These are phyloP conservation scores for Hypselothyrea guttata DNA, from an alignment of 2,888 invertebrate genomes.

Conservation along the genomic window DNA sequence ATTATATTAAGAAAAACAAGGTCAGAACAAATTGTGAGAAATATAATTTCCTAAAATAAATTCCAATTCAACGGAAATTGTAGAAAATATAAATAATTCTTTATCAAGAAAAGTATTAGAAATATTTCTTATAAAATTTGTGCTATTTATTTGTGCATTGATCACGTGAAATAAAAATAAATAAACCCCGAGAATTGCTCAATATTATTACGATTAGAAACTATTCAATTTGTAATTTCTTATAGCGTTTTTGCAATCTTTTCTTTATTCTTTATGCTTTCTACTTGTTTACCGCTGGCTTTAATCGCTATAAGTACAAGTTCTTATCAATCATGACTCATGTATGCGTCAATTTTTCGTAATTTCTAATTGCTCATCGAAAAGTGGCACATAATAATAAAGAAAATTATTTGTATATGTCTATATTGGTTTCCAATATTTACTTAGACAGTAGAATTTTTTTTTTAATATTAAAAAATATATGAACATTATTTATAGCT, in stretches of 20 bases:
- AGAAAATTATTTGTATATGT: neutral
- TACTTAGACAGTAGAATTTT: neutral
- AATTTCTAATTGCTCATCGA: conserved; percentile 47
- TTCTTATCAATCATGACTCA: conserved; percentile 60
- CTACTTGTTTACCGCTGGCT: conserved; percentile 8
- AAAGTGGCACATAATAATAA: neutral
- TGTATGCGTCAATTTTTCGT: conserved; percentile 51
- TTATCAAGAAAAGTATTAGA: too few relatives aligned
- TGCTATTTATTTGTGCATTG: too few relatives aligned
- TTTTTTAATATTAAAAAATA: too few relatives aligned
- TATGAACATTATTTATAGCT: too few relatives aligned
- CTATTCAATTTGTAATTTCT: conserved; percentile 19
- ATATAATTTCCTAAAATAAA: too few relatives aligned
- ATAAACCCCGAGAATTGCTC: too few relatives aligned
- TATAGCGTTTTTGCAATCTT: neutral
- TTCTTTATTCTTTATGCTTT: conserved; percentile 3
- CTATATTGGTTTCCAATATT: neutral
- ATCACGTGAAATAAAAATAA: too few relatives aligned
- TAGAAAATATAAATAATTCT: neutral
- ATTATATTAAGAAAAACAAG: too few relatives aligned
- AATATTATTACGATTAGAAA: too few relatives aligned
- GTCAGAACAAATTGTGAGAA: too few relatives aligned
- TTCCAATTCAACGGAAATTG: too few relatives aligned
- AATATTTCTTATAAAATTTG: too few relatives aligned
- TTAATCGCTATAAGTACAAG: neutral